Evolutionary conservation across 2,888 invertebrate genomes (phyloP), one percentile per base, ranked within the genome.

Genomic region (Dicyrtomina minuta): DNA sequence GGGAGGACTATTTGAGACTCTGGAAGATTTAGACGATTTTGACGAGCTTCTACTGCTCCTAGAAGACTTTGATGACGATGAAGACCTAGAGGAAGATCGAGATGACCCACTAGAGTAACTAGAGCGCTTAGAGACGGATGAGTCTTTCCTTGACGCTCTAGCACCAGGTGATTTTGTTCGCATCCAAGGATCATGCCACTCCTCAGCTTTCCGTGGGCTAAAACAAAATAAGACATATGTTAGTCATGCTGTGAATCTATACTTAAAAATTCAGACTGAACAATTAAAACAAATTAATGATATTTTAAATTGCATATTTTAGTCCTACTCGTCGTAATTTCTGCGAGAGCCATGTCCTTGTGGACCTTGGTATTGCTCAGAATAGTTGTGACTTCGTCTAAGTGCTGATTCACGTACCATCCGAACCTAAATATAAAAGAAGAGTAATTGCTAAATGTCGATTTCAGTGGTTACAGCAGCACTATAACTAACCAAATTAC

Each of bases 161-260:
- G 64, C 65, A 22, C 61, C 72, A 26, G 64, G 88, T 3, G 88
- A 88, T 78, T 89, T 89, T 2, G 87, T 86, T 41, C 89, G 83
- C 89, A 93, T 93, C 96, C 96, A 96, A 0, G 96, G 96, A 84
- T 96, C 96, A 53, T 90, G 91, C 95, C 96, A 96, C 79, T 95
- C 95, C 81, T 96, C 95, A 0, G 88, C 90, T 60, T 68, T 70
- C 22, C 68, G 17, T n/a, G 70, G 70, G 53, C 70, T 72, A 39
- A 1, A 22, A 62, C 20, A 51, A 1, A 41, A 58, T 8, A 5
- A 26, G 4, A 46, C 10, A 33, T 3, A 8, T 33, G 33, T 33
- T 33, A 33, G 4, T 46, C 12, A 56, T 39, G 46, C 15, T 46
- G 17, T 46, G 15, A 46, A 12, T 46, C n/a, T 17, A 46, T 3